phyloP scores from a whole-genome alignment of 2,113 vertebrate genomes.

The Petromus typicus region DNA sequence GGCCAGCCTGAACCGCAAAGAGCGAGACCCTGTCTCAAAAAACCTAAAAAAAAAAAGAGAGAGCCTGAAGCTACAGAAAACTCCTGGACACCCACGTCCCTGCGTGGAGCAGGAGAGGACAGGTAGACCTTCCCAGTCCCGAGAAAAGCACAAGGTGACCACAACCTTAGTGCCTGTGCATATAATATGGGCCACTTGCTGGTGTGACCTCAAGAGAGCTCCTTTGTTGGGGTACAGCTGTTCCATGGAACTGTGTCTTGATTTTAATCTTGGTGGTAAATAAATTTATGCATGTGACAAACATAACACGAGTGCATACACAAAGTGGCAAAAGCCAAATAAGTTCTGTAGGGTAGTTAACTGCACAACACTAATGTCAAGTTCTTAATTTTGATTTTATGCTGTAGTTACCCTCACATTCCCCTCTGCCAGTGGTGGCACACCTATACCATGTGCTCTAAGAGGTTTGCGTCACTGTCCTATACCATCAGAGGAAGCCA shows the following conservation, averaged over 20 bases:
- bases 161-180: neutral
- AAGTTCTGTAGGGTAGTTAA: neutral
- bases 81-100: neutral
- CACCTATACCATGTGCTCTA: neutral
- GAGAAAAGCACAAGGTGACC: neutral
- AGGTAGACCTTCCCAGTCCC: neutral
- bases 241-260: neutral
- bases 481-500: neutral
- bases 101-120: neutral
- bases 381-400: constrained; percentile 16
- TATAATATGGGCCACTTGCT: neutral
- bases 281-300: neutral
- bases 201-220: too few species aligned
- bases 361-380: neutral
- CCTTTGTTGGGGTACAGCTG: neutral
- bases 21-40: too few species aligned
- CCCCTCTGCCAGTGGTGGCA: too few species aligned
- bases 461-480: neutral
- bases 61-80: neutral
- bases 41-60: too few species aligned
- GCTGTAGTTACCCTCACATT: neutral
- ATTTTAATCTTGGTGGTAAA: neutral
- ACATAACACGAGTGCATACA: neutral
- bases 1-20: too few species aligned
- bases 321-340: neutral